phyloP scores from a whole-genome alignment of 2,113 vertebrate genomes.

The Micronycteris hirsuta region DNA sequence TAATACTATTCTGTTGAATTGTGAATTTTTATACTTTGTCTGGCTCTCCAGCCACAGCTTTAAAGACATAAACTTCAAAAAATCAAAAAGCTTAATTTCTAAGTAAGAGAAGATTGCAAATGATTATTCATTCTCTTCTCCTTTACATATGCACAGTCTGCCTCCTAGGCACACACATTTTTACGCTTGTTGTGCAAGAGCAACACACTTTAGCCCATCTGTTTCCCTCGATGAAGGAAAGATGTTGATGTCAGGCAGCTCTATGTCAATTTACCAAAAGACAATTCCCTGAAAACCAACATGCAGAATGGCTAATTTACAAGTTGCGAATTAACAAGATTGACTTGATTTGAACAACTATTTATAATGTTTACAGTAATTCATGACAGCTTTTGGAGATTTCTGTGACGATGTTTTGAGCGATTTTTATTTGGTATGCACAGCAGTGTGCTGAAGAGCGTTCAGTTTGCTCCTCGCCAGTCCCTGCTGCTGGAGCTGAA shows the following conservation, averaged over 20 bases:
- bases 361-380: not conserved
- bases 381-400: not conserved
- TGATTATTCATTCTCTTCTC: not conserved
- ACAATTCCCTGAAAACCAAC: not conserved
- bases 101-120: not conserved
- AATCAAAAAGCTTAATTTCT: not conserved
- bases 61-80: not conserved
- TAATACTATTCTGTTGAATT: not conserved
- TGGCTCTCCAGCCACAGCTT: not conserved
- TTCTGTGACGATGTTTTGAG: not conserved
- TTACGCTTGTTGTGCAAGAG: not conserved
- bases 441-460: not conserved
- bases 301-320: not conserved
- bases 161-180: not conserved
- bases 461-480: not conserved
- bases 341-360: not conserved
- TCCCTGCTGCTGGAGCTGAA: not conserved
- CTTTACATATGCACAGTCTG: not conserved
- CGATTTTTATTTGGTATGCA: not conserved
- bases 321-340: not conserved
- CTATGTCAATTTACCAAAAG: not conserved
- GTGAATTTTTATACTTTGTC: not conserved
- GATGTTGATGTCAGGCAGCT: not conserved
- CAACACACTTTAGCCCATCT: not conserved
- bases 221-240: not conserved